Conservation (phyloP, 2,888 invertebrate species). For the Phorcus lineatus region DNA sequence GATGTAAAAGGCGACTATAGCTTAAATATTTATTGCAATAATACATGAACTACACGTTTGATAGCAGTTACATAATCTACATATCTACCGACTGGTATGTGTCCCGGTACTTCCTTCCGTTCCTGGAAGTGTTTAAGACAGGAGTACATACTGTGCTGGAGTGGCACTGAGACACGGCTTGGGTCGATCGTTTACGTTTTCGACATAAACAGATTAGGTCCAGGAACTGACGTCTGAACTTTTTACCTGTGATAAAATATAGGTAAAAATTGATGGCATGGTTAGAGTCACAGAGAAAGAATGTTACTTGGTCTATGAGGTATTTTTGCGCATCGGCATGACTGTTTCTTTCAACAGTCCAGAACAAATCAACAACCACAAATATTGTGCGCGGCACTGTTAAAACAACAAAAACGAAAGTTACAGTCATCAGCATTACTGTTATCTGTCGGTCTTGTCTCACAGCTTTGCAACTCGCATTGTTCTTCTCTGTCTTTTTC, state of each 20-base stretch:
- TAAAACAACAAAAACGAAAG: conserved; percentile 42
- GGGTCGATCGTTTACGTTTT: background rate
- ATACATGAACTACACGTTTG: too few relatives aligned
- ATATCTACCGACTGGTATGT: conserved; percentile 19
- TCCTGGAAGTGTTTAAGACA: conserved; percentile 7
- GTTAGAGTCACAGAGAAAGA: conserved; percentile 41
- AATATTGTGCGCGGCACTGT: conserved; percentile 40
- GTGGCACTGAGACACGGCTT: background rate
- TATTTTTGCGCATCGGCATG: conserved; percentile 35
- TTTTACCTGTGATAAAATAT: conserved; percentile 37
- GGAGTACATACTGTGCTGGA: background rate
- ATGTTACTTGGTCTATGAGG: conserved; percentile 40
- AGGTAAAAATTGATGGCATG: conserved; percentile 41
- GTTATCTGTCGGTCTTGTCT: conserved; percentile 34
- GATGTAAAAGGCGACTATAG: too few relatives aligned
- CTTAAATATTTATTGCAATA: too few relatives aligned
- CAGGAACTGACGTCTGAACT: conserved; percentile 42
- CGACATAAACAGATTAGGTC: conserved; percentile 29
- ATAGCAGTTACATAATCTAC: background rate
- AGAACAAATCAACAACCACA: conserved; percentile 31
- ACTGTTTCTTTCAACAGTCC: conserved; percentile 21
- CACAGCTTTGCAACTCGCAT: background rate
- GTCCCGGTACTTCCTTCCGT: background rate
- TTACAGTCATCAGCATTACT: conserved; percentile 41
- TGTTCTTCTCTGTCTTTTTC: conserved; percentile 26